phyloP scores from a whole-genome alignment of 2,888 invertebrate species.

The Parnassius apollo region DNA sequence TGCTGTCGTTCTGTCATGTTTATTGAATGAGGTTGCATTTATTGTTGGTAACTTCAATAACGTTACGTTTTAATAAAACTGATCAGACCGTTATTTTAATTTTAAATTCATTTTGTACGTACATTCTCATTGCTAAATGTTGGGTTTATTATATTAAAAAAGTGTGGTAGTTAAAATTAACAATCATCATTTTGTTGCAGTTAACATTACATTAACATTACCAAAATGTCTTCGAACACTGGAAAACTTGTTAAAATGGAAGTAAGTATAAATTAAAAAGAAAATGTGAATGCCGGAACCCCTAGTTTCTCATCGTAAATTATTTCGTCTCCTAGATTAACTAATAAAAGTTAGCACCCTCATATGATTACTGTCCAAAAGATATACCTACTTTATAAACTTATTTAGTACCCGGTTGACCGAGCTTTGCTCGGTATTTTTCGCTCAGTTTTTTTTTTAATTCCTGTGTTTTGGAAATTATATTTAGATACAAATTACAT shows the following conservation, averaged over 20 bases:
- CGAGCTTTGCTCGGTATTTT: too few species aligned
- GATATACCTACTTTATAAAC: too few species aligned
- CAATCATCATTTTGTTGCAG: constrained; percentile 18
- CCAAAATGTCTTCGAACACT: constrained; percentile 37
- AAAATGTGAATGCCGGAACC: too few species aligned
- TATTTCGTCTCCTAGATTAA: too few species aligned
- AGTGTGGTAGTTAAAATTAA: not conserved
- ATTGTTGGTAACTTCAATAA: constrained; percentile 9
- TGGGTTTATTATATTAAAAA: constrained; percentile 29
- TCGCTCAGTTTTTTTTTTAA: too few species aligned
- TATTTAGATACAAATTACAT: too few species aligned
- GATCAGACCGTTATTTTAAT: constrained; percentile 1
- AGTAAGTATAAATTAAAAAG: constrained; percentile 54
- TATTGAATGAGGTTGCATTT: constrained; percentile 26
- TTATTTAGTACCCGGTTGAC: too few species aligned
- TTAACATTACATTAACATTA: not conserved
- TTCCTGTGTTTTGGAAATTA: too few species aligned
- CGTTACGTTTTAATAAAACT: not conserved
- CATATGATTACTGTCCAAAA: too few species aligned
- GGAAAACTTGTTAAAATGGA: constrained; percentile 82
- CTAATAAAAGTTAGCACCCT: too few species aligned
- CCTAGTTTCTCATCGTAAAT: too few species aligned
- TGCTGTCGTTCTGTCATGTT: constrained; percentile 2
- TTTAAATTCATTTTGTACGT: constrained; percentile 9
- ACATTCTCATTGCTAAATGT: not conserved